Percentiles rank a stretch among this genome's conserved stretches.
Conservation (phyloP, 2,113 vertebrate genomes). For the Tinamus guttatus region DNA sequence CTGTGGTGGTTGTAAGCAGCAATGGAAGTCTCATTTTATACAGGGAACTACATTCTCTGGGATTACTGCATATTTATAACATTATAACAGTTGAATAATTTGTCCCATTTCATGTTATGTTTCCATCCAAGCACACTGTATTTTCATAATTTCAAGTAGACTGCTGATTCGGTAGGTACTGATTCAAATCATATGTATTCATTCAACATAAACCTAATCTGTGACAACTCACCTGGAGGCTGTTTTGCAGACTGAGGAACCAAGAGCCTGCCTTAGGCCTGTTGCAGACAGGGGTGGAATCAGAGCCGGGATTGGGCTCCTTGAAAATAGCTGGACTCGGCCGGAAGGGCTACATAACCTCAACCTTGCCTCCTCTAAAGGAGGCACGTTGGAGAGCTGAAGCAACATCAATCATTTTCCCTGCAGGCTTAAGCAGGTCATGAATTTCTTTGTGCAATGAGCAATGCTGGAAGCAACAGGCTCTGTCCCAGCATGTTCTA, state of each 20-base stretch:
- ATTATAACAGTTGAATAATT: not conserved
- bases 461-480: not conserved
- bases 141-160: not conserved
- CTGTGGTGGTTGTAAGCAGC: not conserved
- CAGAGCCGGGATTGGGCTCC: not conserved
- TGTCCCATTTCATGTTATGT: not conserved
- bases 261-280: not conserved
- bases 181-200: not conserved
- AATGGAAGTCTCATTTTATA: not conserved
- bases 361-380: not conserved
- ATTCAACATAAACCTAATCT: not conserved
- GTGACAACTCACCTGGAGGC: not conserved
- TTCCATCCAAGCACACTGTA: not conserved
- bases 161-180: not conserved
- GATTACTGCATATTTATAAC: not conserved
- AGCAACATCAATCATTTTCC: not conserved
- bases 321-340: conserved; percentile 19
- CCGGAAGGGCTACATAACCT: conserved; percentile 32
- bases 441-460: not conserved
- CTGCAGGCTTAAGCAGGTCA: not conserved
- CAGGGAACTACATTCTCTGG: not conserved
- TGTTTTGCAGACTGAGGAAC: not conserved
- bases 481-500: not conserved
- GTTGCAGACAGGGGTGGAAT: not conserved
- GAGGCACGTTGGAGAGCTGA: not conserved